Percentiles rank a stretch among this genome's conserved stretches.
phyloP scores from a whole-genome alignment of 2,113 vertebrate species.

The Atlantisia rogersi region DNA sequence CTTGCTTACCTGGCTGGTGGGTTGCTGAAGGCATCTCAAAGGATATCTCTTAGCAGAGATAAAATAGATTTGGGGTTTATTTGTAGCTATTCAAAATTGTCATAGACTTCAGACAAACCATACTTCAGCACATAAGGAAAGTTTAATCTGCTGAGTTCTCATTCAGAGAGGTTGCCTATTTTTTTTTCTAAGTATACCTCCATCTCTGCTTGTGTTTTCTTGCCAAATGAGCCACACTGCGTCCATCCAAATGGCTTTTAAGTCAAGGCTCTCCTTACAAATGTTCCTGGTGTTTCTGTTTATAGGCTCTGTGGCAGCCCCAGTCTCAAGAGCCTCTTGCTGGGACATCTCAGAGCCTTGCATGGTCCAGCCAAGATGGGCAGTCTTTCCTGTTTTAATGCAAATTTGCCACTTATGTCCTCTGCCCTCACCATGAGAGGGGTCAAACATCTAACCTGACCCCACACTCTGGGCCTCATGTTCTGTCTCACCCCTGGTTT shows the following conservation, averaged over 20 bases:
- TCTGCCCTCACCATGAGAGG: background rate
- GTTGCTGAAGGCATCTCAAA: background rate
- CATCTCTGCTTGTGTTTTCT: background rate
- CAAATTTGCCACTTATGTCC: background rate
- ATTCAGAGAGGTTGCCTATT: no score
- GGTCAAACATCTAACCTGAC: background rate
- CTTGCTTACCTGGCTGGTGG: background rate
- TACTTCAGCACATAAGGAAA: background rate
- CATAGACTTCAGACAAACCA: background rate
- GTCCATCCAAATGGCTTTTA: background rate
- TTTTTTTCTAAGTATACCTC: background rate
- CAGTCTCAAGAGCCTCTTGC: background rate
- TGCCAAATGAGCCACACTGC: background rate
- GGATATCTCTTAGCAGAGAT: background rate
- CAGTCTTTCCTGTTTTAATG: background rate
- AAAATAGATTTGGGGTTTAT: background rate
- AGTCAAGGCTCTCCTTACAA: accelerated
- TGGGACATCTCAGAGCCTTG: background rate
- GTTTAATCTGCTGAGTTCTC: background rate
- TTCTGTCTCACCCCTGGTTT: background rate
- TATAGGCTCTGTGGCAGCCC: background rate
- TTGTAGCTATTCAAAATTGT: background rate
- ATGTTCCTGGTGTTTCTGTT: background rate
- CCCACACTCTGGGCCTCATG: background rate
- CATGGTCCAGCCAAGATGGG: background rate